Evolutionary conservation across 1,140 invertebrate species (phyloP).

Genomic region (Capitella teleta): DNA sequence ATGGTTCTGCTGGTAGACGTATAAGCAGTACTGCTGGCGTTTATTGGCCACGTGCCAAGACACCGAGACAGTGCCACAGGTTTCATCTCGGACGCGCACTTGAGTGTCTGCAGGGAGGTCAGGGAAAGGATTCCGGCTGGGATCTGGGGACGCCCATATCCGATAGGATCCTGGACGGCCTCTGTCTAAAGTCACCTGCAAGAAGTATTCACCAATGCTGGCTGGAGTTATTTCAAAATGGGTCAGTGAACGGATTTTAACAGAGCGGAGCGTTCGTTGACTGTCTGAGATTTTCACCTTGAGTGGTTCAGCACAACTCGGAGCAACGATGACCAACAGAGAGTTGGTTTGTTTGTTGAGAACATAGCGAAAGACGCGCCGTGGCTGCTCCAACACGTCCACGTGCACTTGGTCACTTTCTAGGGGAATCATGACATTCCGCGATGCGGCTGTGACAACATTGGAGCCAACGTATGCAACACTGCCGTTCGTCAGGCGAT

Average conservation of each 20-base stretch:
- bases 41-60: slow-evolving; percentile 1
- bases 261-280: background rate
- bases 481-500: slow-evolving; percentile 20
- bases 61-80: background rate
- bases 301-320: background rate
- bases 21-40: slow-evolving; percentile 8
- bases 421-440: background rate
- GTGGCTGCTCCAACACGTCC: slow-evolving; percentile 1
- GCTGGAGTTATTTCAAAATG: background rate
- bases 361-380: background rate
- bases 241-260: background rate
- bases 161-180: slow-evolving; percentile 1
- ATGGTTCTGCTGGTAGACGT: background rate
- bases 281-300: background rate
- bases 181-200: background rate
- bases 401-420: background rate
- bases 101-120: slow-evolving; percentile 6
- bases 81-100: background rate
- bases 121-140: slow-evolving; percentile 10
- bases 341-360: background rate
- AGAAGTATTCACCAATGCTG: background rate
- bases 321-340: background rate
- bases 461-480: slow-evolving; percentile 22
- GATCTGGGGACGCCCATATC: background rate
- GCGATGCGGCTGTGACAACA: slow-evolving; percentile 15